Conservation (phyloP, 2,797 vertebrate species). For the Centroberyx gerrardi region DNA sequence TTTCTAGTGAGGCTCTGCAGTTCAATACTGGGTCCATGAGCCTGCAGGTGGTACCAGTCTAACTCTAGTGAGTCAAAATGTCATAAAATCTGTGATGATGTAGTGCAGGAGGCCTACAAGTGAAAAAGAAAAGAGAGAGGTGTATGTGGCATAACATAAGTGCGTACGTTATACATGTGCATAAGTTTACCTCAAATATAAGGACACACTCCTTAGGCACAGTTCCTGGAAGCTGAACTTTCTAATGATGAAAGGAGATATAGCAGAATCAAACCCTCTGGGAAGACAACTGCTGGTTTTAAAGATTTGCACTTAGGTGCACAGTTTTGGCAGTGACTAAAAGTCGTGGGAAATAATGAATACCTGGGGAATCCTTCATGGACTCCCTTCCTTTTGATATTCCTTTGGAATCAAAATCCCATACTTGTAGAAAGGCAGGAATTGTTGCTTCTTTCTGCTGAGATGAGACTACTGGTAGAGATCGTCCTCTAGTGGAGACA, state of each 20-base stretch:
- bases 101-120: neutral
- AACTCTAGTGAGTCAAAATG: too few relatives aligned
- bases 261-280: neutral
- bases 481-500: constrained; percentile 64
- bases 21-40: too few relatives aligned
- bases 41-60: too few relatives aligned
- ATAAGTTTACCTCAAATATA: constrained; percentile 7
- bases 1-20: too few relatives aligned
- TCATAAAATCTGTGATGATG: too few relatives aligned
- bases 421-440: constrained; percentile 6
- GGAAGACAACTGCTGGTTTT: too few relatives aligned
- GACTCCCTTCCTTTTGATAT: neutral
- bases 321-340: too few relatives aligned
- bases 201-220: neutral
- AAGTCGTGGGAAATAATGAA: neutral
- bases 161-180: too few relatives aligned
- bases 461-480: constrained; percentile 37
- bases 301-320: too few relatives aligned
- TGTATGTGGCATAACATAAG: too few relatives aligned
- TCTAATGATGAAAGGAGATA: too few relatives aligned
- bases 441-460: constrained; percentile 6
- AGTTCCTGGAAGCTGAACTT: neutral
- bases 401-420: neutral
- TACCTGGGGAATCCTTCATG: too few relatives aligned
- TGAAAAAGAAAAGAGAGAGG: neutral